Percentiles rank a stretch among this genome's conserved stretches.
These are phyloP conservation scores for Pseudomyrmex flavicornis DNA, from an alignment of 1,140 invertebrate genomes.

Conservation along the genomic window DNA sequence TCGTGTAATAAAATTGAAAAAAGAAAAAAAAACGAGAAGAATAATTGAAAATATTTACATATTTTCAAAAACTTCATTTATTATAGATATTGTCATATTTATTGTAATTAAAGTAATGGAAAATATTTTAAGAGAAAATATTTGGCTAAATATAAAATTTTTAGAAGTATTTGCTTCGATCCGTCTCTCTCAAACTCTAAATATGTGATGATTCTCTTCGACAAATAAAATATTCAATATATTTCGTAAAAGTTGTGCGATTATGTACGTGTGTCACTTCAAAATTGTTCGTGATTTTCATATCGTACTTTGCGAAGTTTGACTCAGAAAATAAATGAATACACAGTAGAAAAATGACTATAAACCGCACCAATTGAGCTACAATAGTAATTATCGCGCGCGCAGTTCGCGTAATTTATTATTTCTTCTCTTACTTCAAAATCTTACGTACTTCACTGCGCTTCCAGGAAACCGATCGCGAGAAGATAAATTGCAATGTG, in stretches of 20 bases:
- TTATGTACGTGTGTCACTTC: neutral
- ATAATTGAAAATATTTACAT: no score
- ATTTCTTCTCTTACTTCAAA: slow-evolving; percentile 27
- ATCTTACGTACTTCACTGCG: neutral
- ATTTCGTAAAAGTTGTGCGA: no score
- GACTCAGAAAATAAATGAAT: neutral
- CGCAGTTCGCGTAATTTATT: slow-evolving; percentile 23
- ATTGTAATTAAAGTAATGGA: no score
- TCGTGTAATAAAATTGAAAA: neutral
- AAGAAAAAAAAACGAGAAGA: neutral
- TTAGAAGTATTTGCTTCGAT: no score
- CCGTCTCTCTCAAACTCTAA: no score
- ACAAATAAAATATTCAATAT: no score
- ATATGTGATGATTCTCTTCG: no score
- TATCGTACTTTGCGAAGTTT: neutral
- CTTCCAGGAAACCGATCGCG: slow-evolving; percentile 35
- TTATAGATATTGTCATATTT: no score
- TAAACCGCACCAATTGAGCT: slow-evolving; percentile 15
- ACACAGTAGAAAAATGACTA: neutral
- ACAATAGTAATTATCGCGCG: slow-evolving; percentile 24
- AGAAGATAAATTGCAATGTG: slow-evolving; percentile 41
- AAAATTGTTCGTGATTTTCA: neutral
- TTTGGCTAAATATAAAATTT: no score
- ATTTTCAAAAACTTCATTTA: no score
- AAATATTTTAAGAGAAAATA: no score